Evolutionary conservation across 2,797 vertebrate species (phyloP).

Genomic region (Sebastes aleutianus): DNA sequence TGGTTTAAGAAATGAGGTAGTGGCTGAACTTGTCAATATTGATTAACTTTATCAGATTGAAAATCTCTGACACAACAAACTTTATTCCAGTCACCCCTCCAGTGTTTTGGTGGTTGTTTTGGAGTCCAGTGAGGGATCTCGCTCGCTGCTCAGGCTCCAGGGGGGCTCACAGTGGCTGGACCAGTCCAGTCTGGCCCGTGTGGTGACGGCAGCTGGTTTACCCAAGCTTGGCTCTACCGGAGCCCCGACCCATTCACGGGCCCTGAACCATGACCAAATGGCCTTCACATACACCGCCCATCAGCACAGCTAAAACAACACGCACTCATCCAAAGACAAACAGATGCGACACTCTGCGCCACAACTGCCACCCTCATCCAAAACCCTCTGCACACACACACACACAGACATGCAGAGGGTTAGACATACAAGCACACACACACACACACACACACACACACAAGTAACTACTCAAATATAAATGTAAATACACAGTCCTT

Average conservation of each 20-base stretch:
- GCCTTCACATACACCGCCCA: constrained; percentile 70
- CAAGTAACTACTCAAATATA: neutral
- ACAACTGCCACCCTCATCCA: constrained; percentile 38
- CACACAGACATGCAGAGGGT: neutral
- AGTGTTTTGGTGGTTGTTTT: constrained; percentile 24
- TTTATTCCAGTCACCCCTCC: constrained; percentile 6
- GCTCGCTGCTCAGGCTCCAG: constrained; percentile 24
- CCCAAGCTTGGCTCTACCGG: constrained; percentile 60
- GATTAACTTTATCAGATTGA: constrained; percentile 10
- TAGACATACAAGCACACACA: neutral
- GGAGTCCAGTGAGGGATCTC: constrained; percentile 22
- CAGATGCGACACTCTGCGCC: constrained; percentile 61
- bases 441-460: constrained; percentile 3
- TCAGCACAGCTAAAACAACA: constrained; percentile 81
- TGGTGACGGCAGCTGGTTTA: constrained; percentile 69
- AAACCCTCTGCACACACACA: constrained; percentile 2
- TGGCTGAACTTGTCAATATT: neutral
- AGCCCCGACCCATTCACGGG: constrained; percentile 62
- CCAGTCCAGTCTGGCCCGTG: constrained; percentile 58
- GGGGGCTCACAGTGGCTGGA: constrained; percentile 47
- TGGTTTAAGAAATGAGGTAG: neutral
- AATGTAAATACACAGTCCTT: neutral
- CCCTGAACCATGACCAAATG: constrained; percentile 78
- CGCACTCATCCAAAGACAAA: constrained; percentile 73
- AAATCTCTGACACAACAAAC: constrained; percentile 31